Conservation (phyloP, 2,888 invertebrate species). For the Eueremaeus valkanovi region DNA sequence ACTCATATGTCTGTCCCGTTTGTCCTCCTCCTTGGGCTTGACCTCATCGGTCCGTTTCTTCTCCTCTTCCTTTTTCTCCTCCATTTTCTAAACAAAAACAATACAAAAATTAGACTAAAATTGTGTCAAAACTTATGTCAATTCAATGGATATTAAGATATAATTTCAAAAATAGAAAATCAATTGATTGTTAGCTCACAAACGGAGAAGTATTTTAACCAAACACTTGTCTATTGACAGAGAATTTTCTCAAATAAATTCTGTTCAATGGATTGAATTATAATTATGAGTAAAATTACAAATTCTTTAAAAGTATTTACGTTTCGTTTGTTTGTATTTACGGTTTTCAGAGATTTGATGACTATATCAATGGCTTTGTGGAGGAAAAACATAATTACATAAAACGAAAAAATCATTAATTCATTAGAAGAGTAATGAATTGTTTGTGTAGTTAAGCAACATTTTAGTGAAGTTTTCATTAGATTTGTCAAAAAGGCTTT, state of each 20-base stretch:
- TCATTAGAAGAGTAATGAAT: too few relatives aligned
- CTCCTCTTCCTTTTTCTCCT: conserved; percentile 66
- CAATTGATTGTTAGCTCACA: conserved; percentile 30
- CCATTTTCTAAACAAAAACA: conserved; percentile 61
- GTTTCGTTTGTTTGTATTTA: background rate
- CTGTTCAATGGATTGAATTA: conserved; percentile 27
- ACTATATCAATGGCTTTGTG: conserved; percentile 9
- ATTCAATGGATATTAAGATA: background rate
- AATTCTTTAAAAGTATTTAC: conserved; percentile 8
- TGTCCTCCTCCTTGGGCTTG: background rate
- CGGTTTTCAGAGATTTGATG: conserved; percentile 11
- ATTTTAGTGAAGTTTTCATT: background rate
- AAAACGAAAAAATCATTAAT: background rate
- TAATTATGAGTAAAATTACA: conserved; percentile 8
- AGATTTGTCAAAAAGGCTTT: background rate
- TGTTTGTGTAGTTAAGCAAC: background rate
- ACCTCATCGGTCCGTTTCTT: conserved; percentile 45
- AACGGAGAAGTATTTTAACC: conserved; percentile 11
- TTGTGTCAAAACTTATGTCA: background rate
- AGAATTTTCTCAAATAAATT: background rate
- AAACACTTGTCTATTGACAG: background rate
- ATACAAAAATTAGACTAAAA: conserved; percentile 26
- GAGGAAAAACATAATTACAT: conserved; percentile 12
- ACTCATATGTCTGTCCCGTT: background rate
- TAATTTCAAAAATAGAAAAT: background rate